Percentiles rank a stretch among this genome's conserved stretches.
These are phyloP conservation scores for Aldabrachelys gigantea DNA, from an alignment of 2,113 vertebrate genomes.

Conservation along the genomic window DNA sequence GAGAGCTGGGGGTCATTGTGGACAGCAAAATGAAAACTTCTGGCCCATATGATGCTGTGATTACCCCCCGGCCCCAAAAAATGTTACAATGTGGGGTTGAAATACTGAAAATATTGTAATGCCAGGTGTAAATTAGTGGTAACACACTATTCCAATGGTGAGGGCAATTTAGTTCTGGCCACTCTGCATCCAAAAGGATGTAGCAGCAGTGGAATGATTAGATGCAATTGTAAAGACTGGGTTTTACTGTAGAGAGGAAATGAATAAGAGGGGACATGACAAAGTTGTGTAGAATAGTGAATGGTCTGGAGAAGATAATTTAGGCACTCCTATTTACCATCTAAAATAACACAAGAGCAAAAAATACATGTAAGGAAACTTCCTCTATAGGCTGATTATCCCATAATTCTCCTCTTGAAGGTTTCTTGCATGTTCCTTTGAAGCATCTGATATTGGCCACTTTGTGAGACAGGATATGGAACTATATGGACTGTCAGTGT, in stretches of 20 bases:
- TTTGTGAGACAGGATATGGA: not conserved
- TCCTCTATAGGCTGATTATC: no score
- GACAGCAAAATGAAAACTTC: not conserved
- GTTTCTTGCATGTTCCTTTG: not conserved
- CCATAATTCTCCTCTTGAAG: not conserved
- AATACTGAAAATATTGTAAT: not conserved
- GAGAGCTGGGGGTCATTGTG: no score
- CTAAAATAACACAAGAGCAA: not conserved
- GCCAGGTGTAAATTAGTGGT: not conserved
- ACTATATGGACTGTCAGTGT: not conserved
- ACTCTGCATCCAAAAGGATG: not conserved
- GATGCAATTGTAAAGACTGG: not conserved
- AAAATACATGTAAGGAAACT: not conserved
- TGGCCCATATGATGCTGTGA: not conserved
- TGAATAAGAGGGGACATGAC: no score
- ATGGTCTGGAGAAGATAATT: not conserved
- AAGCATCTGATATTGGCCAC: not conserved
- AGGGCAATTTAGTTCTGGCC: not conserved
- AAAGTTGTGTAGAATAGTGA: not conserved
- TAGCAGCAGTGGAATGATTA: not conserved
- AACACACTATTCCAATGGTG: no score
- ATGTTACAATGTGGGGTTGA: not conserved
- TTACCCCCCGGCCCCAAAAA: not conserved
- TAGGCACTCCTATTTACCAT: not conserved
- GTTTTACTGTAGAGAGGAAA: not conserved